A percentile compares a stretch with the other conserved stretches of the same genome.
Evolutionary conservation across 2,113 vertebrate species (phyloP).

Genomic region (Manacus vitellinus): DNA sequence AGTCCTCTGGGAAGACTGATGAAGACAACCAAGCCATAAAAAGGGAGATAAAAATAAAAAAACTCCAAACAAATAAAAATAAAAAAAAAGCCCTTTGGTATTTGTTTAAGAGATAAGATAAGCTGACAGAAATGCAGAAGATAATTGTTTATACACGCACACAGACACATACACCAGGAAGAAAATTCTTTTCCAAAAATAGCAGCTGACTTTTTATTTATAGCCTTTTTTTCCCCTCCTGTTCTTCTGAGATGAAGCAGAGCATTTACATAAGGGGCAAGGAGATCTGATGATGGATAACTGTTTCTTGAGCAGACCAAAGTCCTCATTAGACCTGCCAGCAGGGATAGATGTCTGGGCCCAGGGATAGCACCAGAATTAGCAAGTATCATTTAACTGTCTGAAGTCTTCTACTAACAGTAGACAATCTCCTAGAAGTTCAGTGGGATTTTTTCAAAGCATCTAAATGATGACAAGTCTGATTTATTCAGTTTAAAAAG

Average conservation of each 20-base stretch:
- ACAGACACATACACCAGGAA: slow-evolving; percentile 18
- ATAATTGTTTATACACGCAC: slow-evolving; percentile 28
- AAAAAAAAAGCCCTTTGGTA: background rate
- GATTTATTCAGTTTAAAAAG: background rate
- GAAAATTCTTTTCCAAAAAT: slow-evolving; percentile 62
- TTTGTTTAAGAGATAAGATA: slow-evolving; percentile 54
- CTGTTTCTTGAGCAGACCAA: slow-evolving; percentile 39
- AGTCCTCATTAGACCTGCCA: slow-evolving; percentile 61
- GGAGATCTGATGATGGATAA: slow-evolving; percentile 57
- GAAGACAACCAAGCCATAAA: background rate
- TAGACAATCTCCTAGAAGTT: slow-evolving; percentile 1
- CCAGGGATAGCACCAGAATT: slow-evolving; percentile 51
- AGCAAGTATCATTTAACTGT: slow-evolving; percentile 56
- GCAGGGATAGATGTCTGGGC: slow-evolving; percentile 50
- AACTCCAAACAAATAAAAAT: background rate
- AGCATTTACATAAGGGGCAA: slow-evolving; percentile 55
- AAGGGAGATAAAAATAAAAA: background rate
- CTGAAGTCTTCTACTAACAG: slow-evolving; percentile 22
- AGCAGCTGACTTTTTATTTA: slow-evolving; percentile 50
- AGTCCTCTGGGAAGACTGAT: background rate
- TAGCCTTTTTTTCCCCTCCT: background rate
- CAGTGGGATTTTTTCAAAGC: background rate
- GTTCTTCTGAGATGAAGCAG: slow-evolving; percentile 23
- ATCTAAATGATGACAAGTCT: background rate
- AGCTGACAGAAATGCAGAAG: slow-evolving; percentile 44